These are phyloP conservation scores for Eretmochelys imbricata DNA, from an alignment of 2,113 vertebrate species.

Conservation along the genomic window DNA sequence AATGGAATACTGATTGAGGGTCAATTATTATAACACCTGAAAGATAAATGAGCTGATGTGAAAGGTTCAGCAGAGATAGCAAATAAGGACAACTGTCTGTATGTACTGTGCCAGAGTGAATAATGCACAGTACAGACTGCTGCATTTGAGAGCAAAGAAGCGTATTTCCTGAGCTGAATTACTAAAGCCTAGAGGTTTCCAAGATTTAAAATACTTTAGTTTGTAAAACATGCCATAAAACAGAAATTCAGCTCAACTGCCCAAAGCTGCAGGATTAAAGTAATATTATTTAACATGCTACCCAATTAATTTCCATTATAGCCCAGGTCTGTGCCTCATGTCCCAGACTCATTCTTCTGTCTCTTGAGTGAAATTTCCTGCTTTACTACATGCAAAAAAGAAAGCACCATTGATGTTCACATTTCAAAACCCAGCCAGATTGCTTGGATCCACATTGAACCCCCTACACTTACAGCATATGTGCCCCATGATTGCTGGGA, in stretches of 20 bases:
- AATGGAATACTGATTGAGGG: constrained; percentile 93
- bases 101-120: constrained; percentile 42
- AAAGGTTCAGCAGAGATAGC: constrained; percentile 81
- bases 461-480: constrained; percentile 19
- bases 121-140: constrained; percentile 18
- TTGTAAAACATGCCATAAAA: constrained; percentile 76
- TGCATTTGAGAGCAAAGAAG: constrained; percentile 65
- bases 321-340: constrained; percentile 54
- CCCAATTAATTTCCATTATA: constrained; percentile 77
- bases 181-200: constrained; percentile 34
- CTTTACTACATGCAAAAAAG: constrained; percentile 70
- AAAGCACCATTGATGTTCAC: constrained; percentile 60
- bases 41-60: constrained; percentile 85
- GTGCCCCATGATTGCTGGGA: background rate
- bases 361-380: constrained; percentile 72
- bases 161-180: constrained; percentile 69
- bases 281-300: constrained; percentile 76
- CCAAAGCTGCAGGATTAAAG: constrained; percentile 78
- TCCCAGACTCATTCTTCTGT: constrained; percentile 67
- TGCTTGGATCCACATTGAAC: background rate
- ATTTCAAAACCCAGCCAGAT: constrained; percentile 49
- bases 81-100: constrained; percentile 65
- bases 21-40: constrained; percentile 90
- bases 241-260: constrained; percentile 70
- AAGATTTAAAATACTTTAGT: constrained; percentile 70